Evolutionary conservation across 2,888 invertebrate species (phyloP), one percentile per base, ranked within the genome.

Genomic region (Chrysolina americana): DNA sequence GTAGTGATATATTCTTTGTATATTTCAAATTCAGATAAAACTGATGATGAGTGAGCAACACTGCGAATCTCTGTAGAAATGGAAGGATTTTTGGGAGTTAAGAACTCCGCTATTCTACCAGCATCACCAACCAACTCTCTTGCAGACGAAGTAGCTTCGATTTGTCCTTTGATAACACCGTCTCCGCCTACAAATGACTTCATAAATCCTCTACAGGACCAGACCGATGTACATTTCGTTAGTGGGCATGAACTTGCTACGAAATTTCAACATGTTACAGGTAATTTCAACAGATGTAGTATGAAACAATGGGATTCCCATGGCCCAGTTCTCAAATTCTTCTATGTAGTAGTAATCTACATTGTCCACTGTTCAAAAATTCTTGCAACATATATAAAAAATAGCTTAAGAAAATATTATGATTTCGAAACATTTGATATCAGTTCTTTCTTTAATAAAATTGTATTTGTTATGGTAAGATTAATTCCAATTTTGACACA

Each of bases 181-280:
- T 89, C 89, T 13, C 89, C 89, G 0, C 88, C 89, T 0, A 88
- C 89, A 41, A 89, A 88, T 76, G 88, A 86, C 75, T 78, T 88
- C 65, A 86, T 89, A 11, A 86, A 89, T 77, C 85, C 88, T 4
- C 71, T 83, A 41, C 85, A 86, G 4, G 88, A 87, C 76, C 79
- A 83, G 0, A 79, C 80, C 21, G 86, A 86, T 71, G 76, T 85
- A 10, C 84, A 83, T 74, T 87, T 84, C 78, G 81, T 80, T 36
- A 87, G 86, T 71, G 86, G 87, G 13, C 84, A 85, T 50, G 87
- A 87, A 78, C 78, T 88, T 47, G 87, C 86, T 0, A 84, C 81
- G 23, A 88, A 87, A 82, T 79, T 88, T 63, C 85, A 88, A 73
- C 83, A 87, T 64, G 88, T 88, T 41, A 84, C 86, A 84, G 87